Percentiles rank a stretch among this genome's conserved stretches.
phyloP scores from a whole-genome alignment of 2,113 vertebrate species.

The Naja naja region DNA sequence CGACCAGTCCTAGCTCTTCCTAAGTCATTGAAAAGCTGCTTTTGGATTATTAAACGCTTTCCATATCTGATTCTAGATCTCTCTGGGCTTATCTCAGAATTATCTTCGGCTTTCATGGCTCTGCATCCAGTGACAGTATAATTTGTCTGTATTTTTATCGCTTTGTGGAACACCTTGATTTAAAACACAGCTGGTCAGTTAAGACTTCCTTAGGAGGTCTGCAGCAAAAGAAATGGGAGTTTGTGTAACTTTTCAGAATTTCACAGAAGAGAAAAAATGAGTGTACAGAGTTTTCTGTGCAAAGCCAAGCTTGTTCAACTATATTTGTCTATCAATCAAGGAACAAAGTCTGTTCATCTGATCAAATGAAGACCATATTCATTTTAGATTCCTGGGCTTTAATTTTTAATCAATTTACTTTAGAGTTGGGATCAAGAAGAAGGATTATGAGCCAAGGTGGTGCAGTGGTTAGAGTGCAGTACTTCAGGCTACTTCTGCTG shows the following conservation, averaged over 20 bases:
- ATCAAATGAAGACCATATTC: background rate
- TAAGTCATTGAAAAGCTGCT: background rate
- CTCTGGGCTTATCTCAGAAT: background rate
- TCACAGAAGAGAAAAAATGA: background rate
- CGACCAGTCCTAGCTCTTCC: background rate
- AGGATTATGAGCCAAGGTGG: background rate
- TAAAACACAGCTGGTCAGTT: background rate
- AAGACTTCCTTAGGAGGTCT: background rate
- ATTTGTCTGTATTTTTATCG: background rate
- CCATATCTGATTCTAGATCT: background rate
- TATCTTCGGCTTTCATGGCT: background rate
- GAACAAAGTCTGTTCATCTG: background rate
- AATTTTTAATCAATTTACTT: background rate
- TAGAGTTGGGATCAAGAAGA: background rate
- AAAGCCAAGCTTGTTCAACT: background rate
- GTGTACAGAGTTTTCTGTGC: background rate
- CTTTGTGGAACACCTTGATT: constrained; percentile 4
- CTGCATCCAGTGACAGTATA: background rate
- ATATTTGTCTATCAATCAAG: background rate
- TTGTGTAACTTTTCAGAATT: background rate
- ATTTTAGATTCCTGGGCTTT: background rate
- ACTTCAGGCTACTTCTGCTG: no score
- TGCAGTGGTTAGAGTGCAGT: no score
- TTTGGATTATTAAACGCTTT: background rate
- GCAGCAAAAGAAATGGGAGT: background rate